Evolutionary conservation across 1,140 invertebrate species (phyloP).

Genomic region (Parasteatoda tepidariorum): DNA sequence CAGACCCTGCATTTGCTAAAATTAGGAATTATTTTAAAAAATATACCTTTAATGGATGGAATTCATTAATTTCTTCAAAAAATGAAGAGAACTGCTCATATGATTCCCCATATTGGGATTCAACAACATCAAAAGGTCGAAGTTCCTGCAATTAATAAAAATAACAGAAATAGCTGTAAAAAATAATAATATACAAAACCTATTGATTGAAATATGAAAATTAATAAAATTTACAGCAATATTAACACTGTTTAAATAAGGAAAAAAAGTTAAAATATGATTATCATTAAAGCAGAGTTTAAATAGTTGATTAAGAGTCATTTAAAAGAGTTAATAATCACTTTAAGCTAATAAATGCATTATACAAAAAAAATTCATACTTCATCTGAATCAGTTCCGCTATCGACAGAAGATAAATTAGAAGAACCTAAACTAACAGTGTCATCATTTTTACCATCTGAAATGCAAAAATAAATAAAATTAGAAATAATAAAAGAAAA

Average conservation of each 20-base stretch:
- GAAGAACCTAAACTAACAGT: slow-evolving; percentile 51
- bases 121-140: slow-evolving; percentile 18
- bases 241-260: not conserved
- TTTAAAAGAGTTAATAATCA: not conserved
- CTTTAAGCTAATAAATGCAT: not conserved
- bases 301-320: too few relatives aligned
- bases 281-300: not conserved
- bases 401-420: slow-evolving; percentile 47
- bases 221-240: not conserved
- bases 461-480: not conserved
- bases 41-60: slow-evolving; percentile 12
- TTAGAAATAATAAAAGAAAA: not conserved
- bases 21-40: too few relatives aligned
- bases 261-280: not conserved
- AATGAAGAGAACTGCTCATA: slow-evolving; percentile 42
- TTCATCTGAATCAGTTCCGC: slow-evolving; percentile 49
- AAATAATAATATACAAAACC: not conserved
- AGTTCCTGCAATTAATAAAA: slow-evolving; percentile 16
- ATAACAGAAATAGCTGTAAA: not conserved
- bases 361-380: slow-evolving; percentile 5
- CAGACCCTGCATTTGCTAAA: too few relatives aligned
- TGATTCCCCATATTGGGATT: slow-evolving; percentile 31
- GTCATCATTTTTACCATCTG: slow-evolving; percentile 55
- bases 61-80: slow-evolving; percentile 51
- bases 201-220: not conserved